Evolutionary conservation across 2,113 vertebrate genomes (phyloP).

Genomic region (Apus apus): DNA sequence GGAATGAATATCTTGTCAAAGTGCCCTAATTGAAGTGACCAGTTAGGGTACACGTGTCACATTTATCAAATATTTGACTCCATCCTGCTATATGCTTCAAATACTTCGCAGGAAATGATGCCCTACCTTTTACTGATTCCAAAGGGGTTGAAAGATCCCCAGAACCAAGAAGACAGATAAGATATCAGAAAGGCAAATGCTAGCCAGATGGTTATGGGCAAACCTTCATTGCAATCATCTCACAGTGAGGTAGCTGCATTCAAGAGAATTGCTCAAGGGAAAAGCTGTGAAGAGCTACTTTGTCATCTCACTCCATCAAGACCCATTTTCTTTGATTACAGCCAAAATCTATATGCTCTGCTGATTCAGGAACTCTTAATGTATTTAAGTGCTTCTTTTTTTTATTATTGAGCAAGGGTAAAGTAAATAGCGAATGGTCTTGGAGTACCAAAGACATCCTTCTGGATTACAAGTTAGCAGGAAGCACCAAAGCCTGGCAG

Average conservation of each 20-base stretch:
- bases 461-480: not conserved
- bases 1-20: not conserved
- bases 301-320: not conserved
- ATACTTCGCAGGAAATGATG: not conserved
- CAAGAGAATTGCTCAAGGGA: not conserved
- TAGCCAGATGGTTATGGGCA: not conserved
- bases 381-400: not conserved
- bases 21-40: not conserved
- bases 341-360: not conserved
- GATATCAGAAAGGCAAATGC: not conserved
- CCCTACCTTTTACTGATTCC: not conserved
- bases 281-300: slow-evolving; percentile 3
- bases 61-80: not conserved
- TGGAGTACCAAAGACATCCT: not conserved
- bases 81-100: not conserved
- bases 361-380: not conserved
- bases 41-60: not conserved
- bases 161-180: not conserved
- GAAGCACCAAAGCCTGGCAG: not conserved
- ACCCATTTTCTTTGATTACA: not conserved
- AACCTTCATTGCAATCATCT: not conserved
- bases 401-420: not conserved
- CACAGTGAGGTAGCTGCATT: not conserved
- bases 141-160: not conserved
- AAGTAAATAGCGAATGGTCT: not conserved